Evolutionary conservation across 2,113 vertebrate genomes (phyloP).

Genomic region (Paracanthobrama guichenoti): DNA sequence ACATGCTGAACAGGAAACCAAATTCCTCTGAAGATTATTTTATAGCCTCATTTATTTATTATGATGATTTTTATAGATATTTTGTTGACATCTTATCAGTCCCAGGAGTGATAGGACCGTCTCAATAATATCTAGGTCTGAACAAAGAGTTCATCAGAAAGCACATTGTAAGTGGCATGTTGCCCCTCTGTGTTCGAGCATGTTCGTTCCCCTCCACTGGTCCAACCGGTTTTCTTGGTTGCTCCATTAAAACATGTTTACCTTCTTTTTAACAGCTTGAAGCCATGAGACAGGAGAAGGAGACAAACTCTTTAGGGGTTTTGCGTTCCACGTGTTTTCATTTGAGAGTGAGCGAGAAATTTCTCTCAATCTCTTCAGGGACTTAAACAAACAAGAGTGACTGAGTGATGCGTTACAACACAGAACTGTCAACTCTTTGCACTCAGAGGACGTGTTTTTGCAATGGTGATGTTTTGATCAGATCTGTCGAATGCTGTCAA

Average conservation of each 20-base stretch:
- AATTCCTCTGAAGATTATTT: background rate
- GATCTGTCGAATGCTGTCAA: background rate
- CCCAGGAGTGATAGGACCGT: background rate
- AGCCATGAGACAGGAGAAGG: constrained; percentile 5
- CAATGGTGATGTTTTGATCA: background rate
- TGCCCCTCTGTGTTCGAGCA: constrained; percentile 11
- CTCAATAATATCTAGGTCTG: background rate
- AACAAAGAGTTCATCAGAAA: constrained; percentile 9
- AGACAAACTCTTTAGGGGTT: background rate
- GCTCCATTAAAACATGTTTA: constrained; percentile 47
- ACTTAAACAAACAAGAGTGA: background rate
- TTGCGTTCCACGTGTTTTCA: background rate
- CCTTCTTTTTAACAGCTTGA: background rate
- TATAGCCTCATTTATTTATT: background rate
- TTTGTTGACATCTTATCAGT: background rate
- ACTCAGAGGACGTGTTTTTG: background rate
- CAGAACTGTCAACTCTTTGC: background rate
- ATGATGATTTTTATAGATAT: background rate
- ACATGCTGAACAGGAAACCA: background rate
- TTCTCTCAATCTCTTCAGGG: background rate
- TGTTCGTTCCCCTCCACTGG: background rate
- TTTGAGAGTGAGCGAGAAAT: constrained; percentile 9
- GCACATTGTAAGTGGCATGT: background rate
- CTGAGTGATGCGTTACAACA: background rate
- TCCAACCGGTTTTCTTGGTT: constrained; percentile 31